Evolutionary conservation across 2,113 vertebrate species (phyloP).

Genomic region (Panthera tigris): DNA sequence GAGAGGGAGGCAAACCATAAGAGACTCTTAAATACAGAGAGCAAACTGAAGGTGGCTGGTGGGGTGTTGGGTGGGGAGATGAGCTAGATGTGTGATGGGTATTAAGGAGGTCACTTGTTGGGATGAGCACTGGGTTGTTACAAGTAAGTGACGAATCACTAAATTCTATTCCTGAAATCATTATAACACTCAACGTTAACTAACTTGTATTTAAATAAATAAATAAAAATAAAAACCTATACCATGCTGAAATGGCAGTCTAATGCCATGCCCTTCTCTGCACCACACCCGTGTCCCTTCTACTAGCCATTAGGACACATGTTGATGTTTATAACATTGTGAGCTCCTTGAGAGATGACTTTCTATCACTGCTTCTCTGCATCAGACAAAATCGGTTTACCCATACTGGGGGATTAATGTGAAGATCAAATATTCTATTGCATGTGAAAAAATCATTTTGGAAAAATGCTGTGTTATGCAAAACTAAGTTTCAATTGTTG

Average conservation of each 20-base stretch:
- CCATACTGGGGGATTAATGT: not conserved
- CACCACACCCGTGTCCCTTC: not conserved
- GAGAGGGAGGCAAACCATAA: too few relatives aligned
- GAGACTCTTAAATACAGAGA: too few relatives aligned
- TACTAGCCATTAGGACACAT: not conserved
- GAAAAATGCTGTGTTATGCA: not conserved
- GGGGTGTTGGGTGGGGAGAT: too few relatives aligned
- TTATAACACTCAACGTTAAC: too few relatives aligned
- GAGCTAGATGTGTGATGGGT: too few relatives aligned
- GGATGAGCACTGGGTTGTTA: too few relatives aligned
- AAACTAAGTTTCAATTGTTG: not conserved
- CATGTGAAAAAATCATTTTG: constrained; percentile 28
- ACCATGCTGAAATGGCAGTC: not conserved
- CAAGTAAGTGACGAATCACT: too few relatives aligned
- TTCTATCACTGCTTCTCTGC: not conserved
- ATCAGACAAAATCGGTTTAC: not conserved
- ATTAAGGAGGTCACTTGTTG: too few relatives aligned
- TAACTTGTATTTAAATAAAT: too few relatives aligned
- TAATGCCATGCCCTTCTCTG: accelerated
- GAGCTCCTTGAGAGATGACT: not conserved
- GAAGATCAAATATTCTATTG: not conserved
- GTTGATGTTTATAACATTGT: not conserved
- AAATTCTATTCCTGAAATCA: too few relatives aligned
- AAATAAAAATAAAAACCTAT: not conserved
- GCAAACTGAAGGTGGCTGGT: too few relatives aligned